A percentile compares a stretch with the other conserved stretches of the same genome.
Evolutionary conservation across 2,797 vertebrate species (phyloP).

Genomic region (Cossypha polioptera): DNA sequence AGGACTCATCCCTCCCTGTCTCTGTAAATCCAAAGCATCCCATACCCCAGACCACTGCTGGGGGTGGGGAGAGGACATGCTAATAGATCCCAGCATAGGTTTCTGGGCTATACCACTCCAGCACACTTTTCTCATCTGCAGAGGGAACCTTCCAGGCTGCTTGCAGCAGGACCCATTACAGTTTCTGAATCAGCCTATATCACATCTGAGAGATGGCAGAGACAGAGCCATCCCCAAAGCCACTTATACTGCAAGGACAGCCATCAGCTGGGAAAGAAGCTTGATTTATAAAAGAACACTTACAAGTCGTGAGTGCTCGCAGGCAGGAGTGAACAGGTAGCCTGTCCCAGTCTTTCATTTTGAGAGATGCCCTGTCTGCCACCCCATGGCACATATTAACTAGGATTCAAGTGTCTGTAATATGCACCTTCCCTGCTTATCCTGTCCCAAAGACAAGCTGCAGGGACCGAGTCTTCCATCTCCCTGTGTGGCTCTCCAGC

Average conservation of each 20-base stretch:
- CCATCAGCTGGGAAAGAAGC: neutral
- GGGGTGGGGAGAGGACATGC: neutral
- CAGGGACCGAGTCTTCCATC: neutral
- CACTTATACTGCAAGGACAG: neutral
- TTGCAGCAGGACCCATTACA: neutral
- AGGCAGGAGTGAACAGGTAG: neutral
- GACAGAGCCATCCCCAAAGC: neutral
- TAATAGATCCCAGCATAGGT: neutral
- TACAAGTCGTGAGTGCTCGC: accelerated
- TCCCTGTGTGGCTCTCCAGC: neutral
- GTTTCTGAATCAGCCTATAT: neutral
- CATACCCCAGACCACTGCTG: neutral
- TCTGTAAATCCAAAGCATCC: neutral
- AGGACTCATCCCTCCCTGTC: neutral
- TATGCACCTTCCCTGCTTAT: neutral
- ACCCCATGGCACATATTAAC: neutral
- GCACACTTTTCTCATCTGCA: neutral
- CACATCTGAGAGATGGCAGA: neutral
- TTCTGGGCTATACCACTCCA: neutral
- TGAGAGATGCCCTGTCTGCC: neutral
- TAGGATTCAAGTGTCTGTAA: neutral
- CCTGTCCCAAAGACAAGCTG: neutral
- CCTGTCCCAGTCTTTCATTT: neutral
- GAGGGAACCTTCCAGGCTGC: neutral
- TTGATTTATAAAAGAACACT: neutral